Base-by-base conservation (phyloP, 2,113 vertebrate species). In the Laticauda laticaudata region DNA sequence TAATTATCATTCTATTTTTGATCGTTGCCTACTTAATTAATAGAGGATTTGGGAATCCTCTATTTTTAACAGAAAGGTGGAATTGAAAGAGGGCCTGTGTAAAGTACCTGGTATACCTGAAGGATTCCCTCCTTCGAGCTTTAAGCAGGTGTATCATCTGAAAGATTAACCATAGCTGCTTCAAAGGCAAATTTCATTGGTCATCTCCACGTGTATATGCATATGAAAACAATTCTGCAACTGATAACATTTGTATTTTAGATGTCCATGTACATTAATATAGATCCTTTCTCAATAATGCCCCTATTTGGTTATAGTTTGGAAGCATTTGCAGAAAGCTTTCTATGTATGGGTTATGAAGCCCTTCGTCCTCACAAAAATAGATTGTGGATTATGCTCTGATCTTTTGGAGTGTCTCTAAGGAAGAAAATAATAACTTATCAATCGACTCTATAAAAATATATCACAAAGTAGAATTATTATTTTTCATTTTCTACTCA, bases 401-500 rank as follows among this genome's bases (percentile, higher is more conserved):
- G 87, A 5, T 11, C 64, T 4, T 81, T 7, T 48, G 29, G 26
- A 48, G 0, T 81, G 0, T 75, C 51, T 12, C 2, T 86, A 64
- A 18, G 23, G 75, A 90, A 93, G n/a, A 90, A 12, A 94, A 94
- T 29, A 87, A 1, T 7, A 56, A 4, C 56, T 0, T 93, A 61
- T 55, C 21, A 55, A 26, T 14, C 8, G 0, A 8, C 29, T 85
- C 26, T 8, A n/a, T 34, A 20, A 51, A 64, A 93, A 55, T 88
- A 18, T 87, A 87, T 43, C 34, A 5, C 85, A 18, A 94, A 2
- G 61, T 55, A 87, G 69, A 55, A 89, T 90, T 93, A 86, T 94
- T 26, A 61, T 92, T 48, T 92, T 91, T 34, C 3, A 39, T 57
- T 81, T 69, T 64, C 88, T 5, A n/a, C 94, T 92, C 93, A 93